Evolutionary conservation across 2,113 vertebrate genomes (phyloP), one percentile per base, ranked within the genome.

Genomic region (Eonycteris spelaea): DNA sequence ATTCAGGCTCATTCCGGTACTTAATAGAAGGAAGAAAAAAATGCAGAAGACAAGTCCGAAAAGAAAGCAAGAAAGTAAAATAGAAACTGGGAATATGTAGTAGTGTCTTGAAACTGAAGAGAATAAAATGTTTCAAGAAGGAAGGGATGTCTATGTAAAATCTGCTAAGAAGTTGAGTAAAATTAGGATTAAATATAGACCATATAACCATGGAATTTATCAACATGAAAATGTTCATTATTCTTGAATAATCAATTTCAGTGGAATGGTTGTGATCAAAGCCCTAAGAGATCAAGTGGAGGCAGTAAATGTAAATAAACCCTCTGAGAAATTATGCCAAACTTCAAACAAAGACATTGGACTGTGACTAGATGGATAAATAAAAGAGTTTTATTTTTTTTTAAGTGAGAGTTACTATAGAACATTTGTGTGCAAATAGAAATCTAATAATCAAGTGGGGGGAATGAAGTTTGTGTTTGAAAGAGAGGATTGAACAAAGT

Each of bases 291-390:
- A 75, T 65, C 87, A 85, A 83, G 35, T 40, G 43, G 40, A 91
- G n/a, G 38, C 40, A 96, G 8, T 4, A 79, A 85, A 70, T 7
- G 14, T 43, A 86, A 84, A 93, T 12, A 61, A 71, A 80, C 4
- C 7, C 28, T 45, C 55, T 67, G 21, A 86, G 55, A 38, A 88
- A 90, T 71, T 73, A 95, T 91, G 73, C 61, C 35, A 53, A 95
- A 91, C 80, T 67, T 38, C n/a, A 92, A 85, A 77, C 19, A 90
- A 51, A 86, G 92, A 90, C 90, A 83, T 43, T 90, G 57, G 22
- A 11, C 10, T 87, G 8, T 38, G 77, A 96, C 22, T 89, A 61
- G 24, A 82, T 67, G n/a, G 51, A 15, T 11, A 78, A 9, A 38
- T 30, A 74, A 5, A 59, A 59, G 24, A 59, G 30, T n/a, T 90